Conservation (phyloP, 2,888 invertebrate species). For the Caenorhabditis sp. region DNA sequence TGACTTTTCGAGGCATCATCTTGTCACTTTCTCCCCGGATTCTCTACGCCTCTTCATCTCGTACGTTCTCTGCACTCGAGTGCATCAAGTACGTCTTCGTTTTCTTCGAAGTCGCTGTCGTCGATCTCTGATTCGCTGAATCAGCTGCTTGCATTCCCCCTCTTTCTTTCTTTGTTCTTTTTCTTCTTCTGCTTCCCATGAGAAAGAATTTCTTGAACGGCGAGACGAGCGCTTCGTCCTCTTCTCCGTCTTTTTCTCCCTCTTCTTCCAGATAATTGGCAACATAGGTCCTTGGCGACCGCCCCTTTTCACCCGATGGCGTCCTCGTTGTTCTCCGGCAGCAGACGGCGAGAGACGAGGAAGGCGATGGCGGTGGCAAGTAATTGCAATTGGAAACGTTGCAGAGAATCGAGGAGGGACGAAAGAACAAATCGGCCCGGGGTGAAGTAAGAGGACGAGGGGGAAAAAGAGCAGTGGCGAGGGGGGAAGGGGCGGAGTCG, state of each 20-base stretch:
- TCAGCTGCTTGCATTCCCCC: slow-evolving; percentile 31
- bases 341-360: slow-evolving; percentile 10
- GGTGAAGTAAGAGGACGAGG: not conserved
- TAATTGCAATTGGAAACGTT: slow-evolving; percentile 45
- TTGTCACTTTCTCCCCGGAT: slow-evolving; percentile 16
- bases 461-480: slow-evolving; percentile 31
- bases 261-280: slow-evolving; percentile 27
- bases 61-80: not conserved
- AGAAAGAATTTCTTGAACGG: slow-evolving; percentile 10
- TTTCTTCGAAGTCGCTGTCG: slow-evolving; percentile 4
- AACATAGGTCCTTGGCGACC: not conserved
- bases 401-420: slow-evolving; percentile 6
- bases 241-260: no score
- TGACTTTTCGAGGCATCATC: not conserved
- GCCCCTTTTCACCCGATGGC: not conserved
- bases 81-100: slow-evolving; percentile 41
- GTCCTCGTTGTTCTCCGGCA: slow-evolving; percentile 2
- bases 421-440: no score
- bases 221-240: slow-evolving; percentile 5
- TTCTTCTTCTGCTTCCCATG: slow-evolving; percentile 5
- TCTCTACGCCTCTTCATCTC: slow-evolving; percentile 1
- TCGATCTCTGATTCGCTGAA: slow-evolving; percentile 48
- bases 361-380: slow-evolving; percentile 11
- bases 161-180: not conserved
- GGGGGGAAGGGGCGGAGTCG: slow-evolving; percentile 23